A percentile compares a stretch with the other conserved stretches of the same genome.
Evolutionary conservation across 2,797 vertebrate genomes (phyloP).

Genomic region (Caiman crocodilus): DNA sequence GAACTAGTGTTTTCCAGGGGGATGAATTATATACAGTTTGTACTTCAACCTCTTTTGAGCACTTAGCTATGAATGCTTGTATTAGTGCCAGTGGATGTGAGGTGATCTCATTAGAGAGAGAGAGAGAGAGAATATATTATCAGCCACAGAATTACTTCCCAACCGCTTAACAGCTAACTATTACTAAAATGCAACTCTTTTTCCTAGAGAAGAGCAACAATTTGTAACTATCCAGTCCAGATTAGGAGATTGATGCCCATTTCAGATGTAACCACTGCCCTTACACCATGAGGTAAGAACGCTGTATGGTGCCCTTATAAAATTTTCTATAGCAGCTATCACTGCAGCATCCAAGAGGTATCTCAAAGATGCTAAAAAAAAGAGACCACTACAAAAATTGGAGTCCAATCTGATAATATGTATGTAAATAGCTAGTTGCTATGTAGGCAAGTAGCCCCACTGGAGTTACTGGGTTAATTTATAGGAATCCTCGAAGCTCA

Average conservation of each 20-base stretch:
- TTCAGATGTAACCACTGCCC: neutral
- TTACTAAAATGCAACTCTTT: constrained; percentile 25
- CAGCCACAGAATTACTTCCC: constrained; percentile 67
- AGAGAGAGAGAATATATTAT: constrained; percentile 72
- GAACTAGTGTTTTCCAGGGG: constrained; percentile 78
- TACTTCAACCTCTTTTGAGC: constrained; percentile 78
- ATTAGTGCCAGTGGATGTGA: constrained; percentile 74
- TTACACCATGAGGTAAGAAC: accelerated
- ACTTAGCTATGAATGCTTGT: constrained; percentile 80
- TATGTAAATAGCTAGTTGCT: accelerated
- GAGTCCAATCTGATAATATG: accelerated
- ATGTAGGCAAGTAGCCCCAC: accelerated
- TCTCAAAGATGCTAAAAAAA: neutral
- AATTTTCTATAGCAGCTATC: accelerated
- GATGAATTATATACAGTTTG: constrained; percentile 80
- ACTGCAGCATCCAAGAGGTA: neutral
- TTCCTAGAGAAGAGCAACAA: neutral
- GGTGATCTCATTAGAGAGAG: constrained; percentile 80
- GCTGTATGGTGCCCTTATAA: accelerated
- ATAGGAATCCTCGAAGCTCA: accelerated
- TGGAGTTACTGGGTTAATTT: accelerated
- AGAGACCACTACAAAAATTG: accelerated
- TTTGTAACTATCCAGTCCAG: neutral
- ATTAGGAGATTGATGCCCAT: accelerated
- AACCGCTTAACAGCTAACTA: constrained; percentile 54